Percentiles rank a stretch among this genome's conserved stretches.
phyloP scores from a whole-genome alignment of 53 echinoderm and acorn worm genomes.

The Crossaster papposus region DNA sequence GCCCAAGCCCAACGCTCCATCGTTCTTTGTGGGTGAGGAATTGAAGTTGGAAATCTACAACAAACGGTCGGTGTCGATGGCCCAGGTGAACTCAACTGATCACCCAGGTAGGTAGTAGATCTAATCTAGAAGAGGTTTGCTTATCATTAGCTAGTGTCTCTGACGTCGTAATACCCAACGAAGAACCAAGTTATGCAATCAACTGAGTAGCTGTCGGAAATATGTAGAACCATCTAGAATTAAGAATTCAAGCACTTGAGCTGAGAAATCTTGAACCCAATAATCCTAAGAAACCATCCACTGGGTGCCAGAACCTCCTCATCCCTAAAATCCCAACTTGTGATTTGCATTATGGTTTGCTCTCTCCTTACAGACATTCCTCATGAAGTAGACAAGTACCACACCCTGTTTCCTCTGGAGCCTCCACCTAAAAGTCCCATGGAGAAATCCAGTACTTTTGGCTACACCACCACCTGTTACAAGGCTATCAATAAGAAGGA shows the following conservation, averaged over 20 bases:
- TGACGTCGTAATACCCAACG: no score
- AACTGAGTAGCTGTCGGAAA: no score
- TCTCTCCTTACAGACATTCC: constrained; percentile 68
- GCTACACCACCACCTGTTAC: constrained; percentile 94
- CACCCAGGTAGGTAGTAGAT: constrained; percentile 70
- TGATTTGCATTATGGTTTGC: not conserved
- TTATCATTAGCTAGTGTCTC: no score
- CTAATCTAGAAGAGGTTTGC: no score
- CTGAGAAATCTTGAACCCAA: no score
- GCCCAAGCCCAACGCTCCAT: constrained; percentile 86
- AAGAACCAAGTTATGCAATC: no score
- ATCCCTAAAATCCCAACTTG: not conserved
- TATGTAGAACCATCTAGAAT: no score
- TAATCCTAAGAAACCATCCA: not conserved
- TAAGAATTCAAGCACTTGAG: no score
- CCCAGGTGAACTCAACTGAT: constrained; percentile 78
- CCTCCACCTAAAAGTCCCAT: constrained; percentile 84
- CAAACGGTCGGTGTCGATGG: constrained; percentile 77
- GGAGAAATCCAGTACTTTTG: constrained; percentile 99
- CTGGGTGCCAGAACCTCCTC: not conserved
- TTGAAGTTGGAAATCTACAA: constrained; percentile 81
- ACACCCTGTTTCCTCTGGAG: constrained; percentile 93
- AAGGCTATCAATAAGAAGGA: constrained; percentile 99
- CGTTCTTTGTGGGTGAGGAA: constrained; percentile 92
- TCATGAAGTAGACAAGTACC: constrained; percentile 95